phyloP scores from a whole-genome alignment of 1,140 invertebrate species.

The Lethrus apterus region DNA sequence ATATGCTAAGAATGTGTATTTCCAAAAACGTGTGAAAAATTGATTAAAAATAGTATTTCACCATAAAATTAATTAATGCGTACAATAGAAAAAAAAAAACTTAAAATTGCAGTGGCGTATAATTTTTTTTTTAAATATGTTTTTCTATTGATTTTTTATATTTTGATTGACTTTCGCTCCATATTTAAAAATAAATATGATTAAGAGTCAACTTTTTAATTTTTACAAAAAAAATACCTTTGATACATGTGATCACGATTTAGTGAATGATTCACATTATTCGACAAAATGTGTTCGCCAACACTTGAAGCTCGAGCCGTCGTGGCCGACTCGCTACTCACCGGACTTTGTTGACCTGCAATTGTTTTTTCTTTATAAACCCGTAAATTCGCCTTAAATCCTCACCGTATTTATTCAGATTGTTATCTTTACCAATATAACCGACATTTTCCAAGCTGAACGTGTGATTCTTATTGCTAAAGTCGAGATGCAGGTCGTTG shows the following conservation, averaged over 20 bases:
- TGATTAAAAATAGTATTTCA: too few species aligned
- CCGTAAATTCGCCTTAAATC: constrained; percentile 8
- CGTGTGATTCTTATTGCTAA: constrained; percentile 77
- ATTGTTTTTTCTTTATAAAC: constrained; percentile 18
- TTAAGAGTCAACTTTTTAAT: too few species aligned
- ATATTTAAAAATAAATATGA: too few species aligned
- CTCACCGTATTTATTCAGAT: constrained; percentile 36
- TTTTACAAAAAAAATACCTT: constrained; percentile 24
- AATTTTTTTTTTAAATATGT: too few species aligned
- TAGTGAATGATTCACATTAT: constrained; percentile 43
- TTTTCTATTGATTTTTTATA: too few species aligned
- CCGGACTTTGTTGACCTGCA: constrained; percentile 67
- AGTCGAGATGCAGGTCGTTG: constrained; percentile 76
- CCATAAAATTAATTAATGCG: too few species aligned
- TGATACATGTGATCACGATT: constrained; percentile 40
- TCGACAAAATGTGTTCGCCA: constrained; percentile 40
- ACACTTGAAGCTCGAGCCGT: constrained; percentile 72
- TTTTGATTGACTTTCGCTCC: too few species aligned
- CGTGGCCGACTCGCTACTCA: constrained; percentile 71
- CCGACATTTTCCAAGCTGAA: constrained; percentile 79
- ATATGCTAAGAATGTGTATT: too few species aligned
- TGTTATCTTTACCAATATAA: constrained; percentile 76
- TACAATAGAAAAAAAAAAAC: too few species aligned
- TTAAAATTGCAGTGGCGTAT: too few species aligned
- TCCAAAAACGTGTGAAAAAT: too few species aligned